These are phyloP conservation scores for Ophion ventricosus DNA, from an alignment of 2,888 invertebrate species.

Conservation along the genomic window DNA sequence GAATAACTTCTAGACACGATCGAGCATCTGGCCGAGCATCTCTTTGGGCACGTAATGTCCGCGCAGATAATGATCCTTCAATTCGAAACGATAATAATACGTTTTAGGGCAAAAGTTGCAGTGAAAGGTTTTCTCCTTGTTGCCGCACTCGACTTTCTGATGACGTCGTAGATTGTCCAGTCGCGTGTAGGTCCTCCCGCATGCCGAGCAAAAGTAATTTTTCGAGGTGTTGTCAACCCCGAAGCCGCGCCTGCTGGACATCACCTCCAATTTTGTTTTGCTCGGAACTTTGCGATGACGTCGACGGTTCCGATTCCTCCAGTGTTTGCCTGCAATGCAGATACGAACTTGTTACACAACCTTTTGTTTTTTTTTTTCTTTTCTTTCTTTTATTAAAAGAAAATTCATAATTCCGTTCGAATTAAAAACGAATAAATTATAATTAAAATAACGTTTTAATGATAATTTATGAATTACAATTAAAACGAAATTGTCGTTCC, in stretches of 20 bases:
- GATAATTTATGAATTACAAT: not conserved
- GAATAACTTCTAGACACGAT: slow-evolving; percentile 5
- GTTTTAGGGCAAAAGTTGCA: slow-evolving; percentile 81
- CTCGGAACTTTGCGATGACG: slow-evolving; percentile 23
- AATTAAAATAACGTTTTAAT: not conserved
- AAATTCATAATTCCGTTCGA: not conserved
- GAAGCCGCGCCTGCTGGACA: slow-evolving; percentile 28
- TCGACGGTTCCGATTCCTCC: slow-evolving; percentile 44
- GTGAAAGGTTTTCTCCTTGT: slow-evolving; percentile 80
- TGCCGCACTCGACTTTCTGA: slow-evolving; percentile 61
- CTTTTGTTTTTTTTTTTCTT: not conserved
- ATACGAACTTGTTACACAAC: slow-evolving; percentile 40
- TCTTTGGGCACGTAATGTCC: slow-evolving; percentile 52
- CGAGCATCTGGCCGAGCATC: slow-evolving; percentile 47
- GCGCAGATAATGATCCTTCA: slow-evolving; percentile 81
- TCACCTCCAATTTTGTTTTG: slow-evolving; percentile 21
- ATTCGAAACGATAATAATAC: slow-evolving; percentile 83
- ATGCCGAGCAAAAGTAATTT: slow-evolving; percentile 57
- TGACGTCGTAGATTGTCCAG: slow-evolving; percentile 60
- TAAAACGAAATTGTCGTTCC: not conserved
- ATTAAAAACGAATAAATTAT: not conserved
- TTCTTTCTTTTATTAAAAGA: not conserved
- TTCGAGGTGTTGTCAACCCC: slow-evolving; percentile 9
- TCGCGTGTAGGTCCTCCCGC: slow-evolving; percentile 59
- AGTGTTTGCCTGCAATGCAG: slow-evolving; percentile 58